phyloP scores from a whole-genome alignment of 2,113 vertebrate species.

The Pygoscelis antarcticus region DNA sequence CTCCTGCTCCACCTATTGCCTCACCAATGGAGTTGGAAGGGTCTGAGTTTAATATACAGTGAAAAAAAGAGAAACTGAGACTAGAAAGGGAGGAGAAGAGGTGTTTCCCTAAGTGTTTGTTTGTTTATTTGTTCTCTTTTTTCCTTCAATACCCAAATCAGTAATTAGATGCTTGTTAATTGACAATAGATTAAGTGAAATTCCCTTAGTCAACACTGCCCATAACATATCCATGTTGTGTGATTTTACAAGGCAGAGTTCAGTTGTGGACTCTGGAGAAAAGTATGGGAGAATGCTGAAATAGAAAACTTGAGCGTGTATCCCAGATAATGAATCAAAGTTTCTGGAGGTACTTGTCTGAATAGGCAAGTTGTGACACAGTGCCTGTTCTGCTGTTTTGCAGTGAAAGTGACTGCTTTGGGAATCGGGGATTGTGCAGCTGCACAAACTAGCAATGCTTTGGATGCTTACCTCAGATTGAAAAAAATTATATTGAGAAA shows the following conservation, averaged over 20 bases:
- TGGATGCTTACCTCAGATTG: not conserved
- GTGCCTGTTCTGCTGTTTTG: not conserved
- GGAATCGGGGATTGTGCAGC: not conserved
- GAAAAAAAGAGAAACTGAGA: not conserved
- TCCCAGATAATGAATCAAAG: not conserved
- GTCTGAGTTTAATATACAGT: not conserved
- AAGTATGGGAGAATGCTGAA: not conserved
- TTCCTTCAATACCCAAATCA: fast-evolving
- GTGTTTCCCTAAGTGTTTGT: not conserved
- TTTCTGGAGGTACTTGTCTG: not conserved
- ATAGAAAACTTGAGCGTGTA: not conserved
- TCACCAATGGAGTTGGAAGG: not conserved
- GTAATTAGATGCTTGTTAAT: not conserved
- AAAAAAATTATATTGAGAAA: not conserved
- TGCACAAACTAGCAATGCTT: not conserved
- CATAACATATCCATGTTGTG: not conserved
- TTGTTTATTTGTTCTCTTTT: not conserved
- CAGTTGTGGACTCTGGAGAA: not conserved
- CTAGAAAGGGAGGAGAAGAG: not conserved
- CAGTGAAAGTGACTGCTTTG: not conserved
- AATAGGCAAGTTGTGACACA: not conserved
- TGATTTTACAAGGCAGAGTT: not conserved
- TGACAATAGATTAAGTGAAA: not conserved
- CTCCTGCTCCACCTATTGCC: not conserved
- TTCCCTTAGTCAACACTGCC: not conserved